Conservation (phyloP, 2,797 vertebrate species). For the Notolepis coatsorum region DNA sequence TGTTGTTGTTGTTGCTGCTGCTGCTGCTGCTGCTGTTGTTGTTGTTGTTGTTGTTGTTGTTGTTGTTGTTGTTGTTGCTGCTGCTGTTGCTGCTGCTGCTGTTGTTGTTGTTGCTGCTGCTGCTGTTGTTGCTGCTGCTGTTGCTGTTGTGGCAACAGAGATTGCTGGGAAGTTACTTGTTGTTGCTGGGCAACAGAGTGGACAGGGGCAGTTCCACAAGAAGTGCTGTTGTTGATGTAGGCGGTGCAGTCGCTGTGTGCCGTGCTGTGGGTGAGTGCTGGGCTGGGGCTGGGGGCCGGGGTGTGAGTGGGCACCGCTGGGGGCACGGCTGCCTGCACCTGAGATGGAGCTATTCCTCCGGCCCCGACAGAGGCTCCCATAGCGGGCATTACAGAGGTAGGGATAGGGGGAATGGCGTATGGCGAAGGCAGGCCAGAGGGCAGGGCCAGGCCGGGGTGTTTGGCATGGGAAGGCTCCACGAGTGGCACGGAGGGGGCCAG, state of each 20-base stretch:
- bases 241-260: constrained; percentile 89
- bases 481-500: constrained; percentile 84
- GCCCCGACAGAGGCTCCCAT: constrained; percentile 35
- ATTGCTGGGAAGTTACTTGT: constrained; percentile 70
- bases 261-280: constrained; percentile 89
- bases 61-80: constrained; percentile 67
- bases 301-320: constrained; percentile 89
- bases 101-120: constrained; percentile 73
- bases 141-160: constrained; percentile 52
- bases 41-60: constrained; percentile 51
- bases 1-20: constrained; percentile 79
- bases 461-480: constrained; percentile 68
- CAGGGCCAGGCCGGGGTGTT: constrained; percentile 53
- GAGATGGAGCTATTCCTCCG: constrained; percentile 53
- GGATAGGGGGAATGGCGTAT: constrained; percentile 53
- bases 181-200: constrained; percentile 41
- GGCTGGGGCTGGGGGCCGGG: constrained; percentile 88
- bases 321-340: constrained; percentile 77
- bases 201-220: constrained; percentile 57
- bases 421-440: constrained; percentile 64
- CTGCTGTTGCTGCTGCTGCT: constrained; percentile 69
- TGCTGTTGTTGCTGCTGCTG: constrained; percentile 77
- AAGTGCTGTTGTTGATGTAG: constrained; percentile 82
- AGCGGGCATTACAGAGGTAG: constrained; percentile 48
- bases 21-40: constrained; percentile 72